A percentile compares a stretch with the other conserved stretches of the same genome.
phyloP scores from a whole-genome alignment of 2,888 invertebrate species.

The Ochlodes sylvanus region DNA sequence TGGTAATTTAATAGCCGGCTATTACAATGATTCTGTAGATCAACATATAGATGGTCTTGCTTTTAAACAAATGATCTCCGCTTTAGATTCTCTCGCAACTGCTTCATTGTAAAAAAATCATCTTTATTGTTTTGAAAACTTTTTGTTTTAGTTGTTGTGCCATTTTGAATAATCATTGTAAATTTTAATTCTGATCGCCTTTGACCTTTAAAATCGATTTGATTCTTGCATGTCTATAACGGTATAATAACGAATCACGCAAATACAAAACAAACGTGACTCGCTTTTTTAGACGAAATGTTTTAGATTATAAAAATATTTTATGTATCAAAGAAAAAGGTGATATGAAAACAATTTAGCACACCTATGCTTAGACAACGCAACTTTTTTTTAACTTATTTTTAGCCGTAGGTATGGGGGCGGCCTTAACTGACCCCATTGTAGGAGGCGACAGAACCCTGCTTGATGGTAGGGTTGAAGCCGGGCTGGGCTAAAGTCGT shows the following conservation, averaged over 20 bases:
- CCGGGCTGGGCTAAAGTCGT: too few species aligned
- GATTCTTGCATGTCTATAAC: conserved; percentile 25
- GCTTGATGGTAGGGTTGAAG: too few species aligned
- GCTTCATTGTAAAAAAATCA: conserved; percentile 1
- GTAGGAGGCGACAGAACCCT: too few species aligned
- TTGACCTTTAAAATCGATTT: conserved; percentile 16
- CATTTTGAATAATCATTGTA: neutral
- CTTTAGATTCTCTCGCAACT: conserved; percentile 6
- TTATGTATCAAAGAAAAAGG: neutral
- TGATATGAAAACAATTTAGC: too few species aligned
- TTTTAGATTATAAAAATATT: neutral
- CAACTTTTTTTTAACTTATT: too few species aligned
- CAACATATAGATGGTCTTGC: neutral
- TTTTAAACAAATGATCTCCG: conserved; percentile 18
- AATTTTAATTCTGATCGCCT: conserved; percentile 23
- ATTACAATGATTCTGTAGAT: conserved; percentile 21
- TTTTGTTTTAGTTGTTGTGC: neutral
- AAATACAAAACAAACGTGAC: conserved; percentile 5
- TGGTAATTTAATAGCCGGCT: conserved; percentile 27
- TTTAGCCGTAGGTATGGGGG: too few species aligned
- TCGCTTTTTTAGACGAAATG: neutral
- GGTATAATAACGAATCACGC: conserved; percentile 5
- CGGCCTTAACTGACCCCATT: too few species aligned
- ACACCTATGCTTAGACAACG: too few species aligned
- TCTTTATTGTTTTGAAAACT: neutral